phyloP scores from a whole-genome alignment of 2,888 invertebrate genomes.

The Trichogramma evanescens region DNA sequence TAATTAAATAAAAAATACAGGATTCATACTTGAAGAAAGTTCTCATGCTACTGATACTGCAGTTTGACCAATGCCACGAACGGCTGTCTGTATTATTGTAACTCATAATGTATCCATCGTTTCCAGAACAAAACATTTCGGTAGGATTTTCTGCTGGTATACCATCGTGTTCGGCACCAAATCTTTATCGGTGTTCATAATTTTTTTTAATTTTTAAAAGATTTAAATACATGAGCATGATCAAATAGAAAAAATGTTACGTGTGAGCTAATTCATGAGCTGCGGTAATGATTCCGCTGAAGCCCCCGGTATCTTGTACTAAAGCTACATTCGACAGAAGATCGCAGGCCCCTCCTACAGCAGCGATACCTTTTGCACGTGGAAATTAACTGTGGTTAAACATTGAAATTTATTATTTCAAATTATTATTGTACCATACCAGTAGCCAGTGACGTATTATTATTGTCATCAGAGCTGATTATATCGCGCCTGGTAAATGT shows the following conservation, averaged over 20 bases:
- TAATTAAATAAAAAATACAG: not conserved
- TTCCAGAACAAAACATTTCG: not conserved
- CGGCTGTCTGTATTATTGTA: not conserved
- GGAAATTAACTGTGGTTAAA: not conserved
- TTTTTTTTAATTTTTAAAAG: not conserved
- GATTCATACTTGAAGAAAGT: not conserved
- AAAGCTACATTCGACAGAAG: not conserved
- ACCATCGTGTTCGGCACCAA: slow-evolving; percentile 13
- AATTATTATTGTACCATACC: not conserved
- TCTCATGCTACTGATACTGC: slow-evolving; percentile 5
- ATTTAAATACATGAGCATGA: not conserved
- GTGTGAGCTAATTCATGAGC: slow-evolving; percentile 14
- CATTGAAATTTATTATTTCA: not conserved
- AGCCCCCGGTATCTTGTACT: slow-evolving; percentile 10
- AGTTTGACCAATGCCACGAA: slow-evolving; percentile 12
- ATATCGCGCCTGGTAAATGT: too few relatives aligned
- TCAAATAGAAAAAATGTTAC: not conserved
- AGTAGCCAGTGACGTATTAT: not conserved
- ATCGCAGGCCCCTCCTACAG: not conserved
- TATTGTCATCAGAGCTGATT: too few relatives aligned
- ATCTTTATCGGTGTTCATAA: not conserved
- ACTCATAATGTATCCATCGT: slow-evolving; percentile 15
- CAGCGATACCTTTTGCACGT: slow-evolving; percentile 3
- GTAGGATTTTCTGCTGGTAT: not conserved
- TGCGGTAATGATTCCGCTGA: slow-evolving; percentile 5